A percentile compares a stretch with the other conserved stretches of the same genome.
These are phyloP conservation scores for Upupa epops DNA, from an alignment of 2,113 vertebrate genomes.

Conservation along the genomic window DNA sequence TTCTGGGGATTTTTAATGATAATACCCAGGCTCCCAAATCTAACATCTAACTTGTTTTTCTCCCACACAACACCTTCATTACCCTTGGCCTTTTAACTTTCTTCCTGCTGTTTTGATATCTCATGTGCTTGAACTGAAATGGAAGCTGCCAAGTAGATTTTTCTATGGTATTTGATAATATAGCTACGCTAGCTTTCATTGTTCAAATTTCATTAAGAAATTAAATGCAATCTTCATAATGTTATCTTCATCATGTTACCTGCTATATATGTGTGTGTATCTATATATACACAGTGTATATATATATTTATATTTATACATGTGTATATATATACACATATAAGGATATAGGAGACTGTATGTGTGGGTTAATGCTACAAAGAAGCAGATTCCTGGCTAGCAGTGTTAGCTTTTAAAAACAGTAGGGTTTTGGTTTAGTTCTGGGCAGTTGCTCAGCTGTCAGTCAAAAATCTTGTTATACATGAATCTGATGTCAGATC, in stretches of 20 bases:
- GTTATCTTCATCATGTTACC: too few relatives aligned
- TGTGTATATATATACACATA: too few relatives aligned
- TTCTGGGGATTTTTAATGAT: background rate
- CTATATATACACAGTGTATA: too few relatives aligned
- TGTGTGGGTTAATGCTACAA: background rate
- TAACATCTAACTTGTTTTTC: background rate
- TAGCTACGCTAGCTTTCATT: conserved; percentile 8
- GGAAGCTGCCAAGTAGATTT: conserved; percentile 31
- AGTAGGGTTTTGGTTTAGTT: conserved; percentile 46
- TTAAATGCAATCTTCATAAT: conserved; percentile 26
- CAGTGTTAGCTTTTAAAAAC: conserved; percentile 50
- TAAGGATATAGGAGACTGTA: background rate
- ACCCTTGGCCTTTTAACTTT: background rate
- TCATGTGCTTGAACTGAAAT: conserved; percentile 28
- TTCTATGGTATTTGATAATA: conserved; percentile 25
- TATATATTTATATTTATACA: too few relatives aligned
- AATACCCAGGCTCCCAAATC: background rate
- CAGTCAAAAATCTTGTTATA: conserved; percentile 68
- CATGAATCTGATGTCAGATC: conserved; percentile 56
- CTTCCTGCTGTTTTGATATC: conserved; percentile 11
- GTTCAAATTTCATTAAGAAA: conserved; percentile 58
- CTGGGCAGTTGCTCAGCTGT: conserved; percentile 58
- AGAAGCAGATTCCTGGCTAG: conserved; percentile 45
- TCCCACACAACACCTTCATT: background rate
- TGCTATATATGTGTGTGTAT: too few relatives aligned